phyloP scores from a whole-genome alignment of 2,797 vertebrate genomes.

The Acrocephalus scirpaceus region DNA sequence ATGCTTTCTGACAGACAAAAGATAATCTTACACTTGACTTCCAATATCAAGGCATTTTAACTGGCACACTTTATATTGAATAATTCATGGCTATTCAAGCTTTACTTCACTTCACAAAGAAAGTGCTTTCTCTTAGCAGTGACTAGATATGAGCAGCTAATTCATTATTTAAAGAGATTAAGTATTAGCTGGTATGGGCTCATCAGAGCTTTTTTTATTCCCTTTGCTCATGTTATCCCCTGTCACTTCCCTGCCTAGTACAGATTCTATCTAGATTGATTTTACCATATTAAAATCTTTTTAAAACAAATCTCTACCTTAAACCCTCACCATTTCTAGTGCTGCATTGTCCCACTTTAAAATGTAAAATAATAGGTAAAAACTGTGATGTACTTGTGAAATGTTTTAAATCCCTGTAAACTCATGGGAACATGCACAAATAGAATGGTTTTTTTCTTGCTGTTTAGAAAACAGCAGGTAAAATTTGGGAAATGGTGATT shows the following conservation, averaged over 20 bases:
- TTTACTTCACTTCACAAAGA: conserved; percentile 95
- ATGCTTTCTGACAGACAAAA: conserved; percentile 96
- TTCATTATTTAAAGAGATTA: conserved; percentile 99
- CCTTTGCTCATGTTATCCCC: conserved; percentile 81
- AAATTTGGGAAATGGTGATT: conserved; percentile 21
- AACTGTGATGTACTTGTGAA: background rate
- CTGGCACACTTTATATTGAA: conserved; percentile 96
- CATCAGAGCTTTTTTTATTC: conserved; percentile 85
- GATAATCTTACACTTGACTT: conserved; percentile 98
- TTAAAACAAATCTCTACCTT: conserved; percentile 35
- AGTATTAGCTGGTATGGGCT: conserved; percentile 86
- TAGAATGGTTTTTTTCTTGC: conserved; percentile 6
- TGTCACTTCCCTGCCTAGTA: conserved; percentile 76
- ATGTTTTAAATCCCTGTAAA: conserved; percentile 17
- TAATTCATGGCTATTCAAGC: conserved; percentile 99
- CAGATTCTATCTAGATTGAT: conserved; percentile 79
- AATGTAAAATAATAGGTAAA: conserved; percentile 33
- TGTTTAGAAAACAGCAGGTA: conserved; percentile 43
- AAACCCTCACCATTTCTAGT: conserved; percentile 64
- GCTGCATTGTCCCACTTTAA: conserved; percentile 55
- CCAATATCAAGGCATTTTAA: conserved; percentile 98
- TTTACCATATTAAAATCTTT: conserved; percentile 75
- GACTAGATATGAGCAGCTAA: conserved; percentile 98
- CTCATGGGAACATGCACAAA: conserved; percentile 17
- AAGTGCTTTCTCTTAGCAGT: conserved; percentile 96